Conservation (phyloP, 1,140 invertebrate species). For the Aphis craccivora region DNA sequence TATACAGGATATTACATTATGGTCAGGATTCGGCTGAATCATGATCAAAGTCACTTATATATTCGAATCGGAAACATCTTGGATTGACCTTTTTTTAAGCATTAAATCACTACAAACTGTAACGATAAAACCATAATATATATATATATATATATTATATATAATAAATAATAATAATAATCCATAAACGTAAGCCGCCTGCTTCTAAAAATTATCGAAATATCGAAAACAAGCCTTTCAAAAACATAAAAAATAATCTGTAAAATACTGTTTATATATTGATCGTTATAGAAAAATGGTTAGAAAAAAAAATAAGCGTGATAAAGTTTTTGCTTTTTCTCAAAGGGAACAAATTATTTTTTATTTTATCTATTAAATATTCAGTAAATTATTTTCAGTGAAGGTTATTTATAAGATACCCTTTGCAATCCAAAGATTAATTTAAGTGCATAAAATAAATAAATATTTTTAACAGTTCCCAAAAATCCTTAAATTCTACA, state of each 20-base stretch:
- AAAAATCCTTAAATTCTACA: not conserved
- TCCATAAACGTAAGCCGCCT: not conserved
- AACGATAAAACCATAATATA: not conserved
- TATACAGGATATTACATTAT: conserved; percentile 23
- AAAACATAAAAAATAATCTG: not conserved
- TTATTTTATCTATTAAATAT: too few relatives aligned
- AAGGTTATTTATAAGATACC: not conserved
- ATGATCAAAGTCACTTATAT: conserved; percentile 29
- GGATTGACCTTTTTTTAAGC: conserved; percentile 3
- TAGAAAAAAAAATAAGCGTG: too few relatives aligned
- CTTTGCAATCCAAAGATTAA: not conserved
- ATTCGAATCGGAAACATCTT: conserved; percentile 37
- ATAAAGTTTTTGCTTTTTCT: too few relatives aligned
- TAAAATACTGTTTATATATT: not conserved
- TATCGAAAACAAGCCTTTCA: not conserved
- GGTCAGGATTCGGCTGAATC: conserved; percentile 31
- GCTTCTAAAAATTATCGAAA: not conserved
- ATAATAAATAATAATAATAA: not conserved
- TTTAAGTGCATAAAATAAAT: not conserved
- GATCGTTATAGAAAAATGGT: not conserved
- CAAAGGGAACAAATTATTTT: too few relatives aligned
- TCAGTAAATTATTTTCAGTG: not conserved
- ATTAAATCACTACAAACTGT: not conserved
- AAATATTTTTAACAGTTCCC: not conserved
- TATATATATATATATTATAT: not conserved